Evolutionary conservation across 2,888 invertebrate species (phyloP).

Genomic region (Neoaliturus tenellus): DNA sequence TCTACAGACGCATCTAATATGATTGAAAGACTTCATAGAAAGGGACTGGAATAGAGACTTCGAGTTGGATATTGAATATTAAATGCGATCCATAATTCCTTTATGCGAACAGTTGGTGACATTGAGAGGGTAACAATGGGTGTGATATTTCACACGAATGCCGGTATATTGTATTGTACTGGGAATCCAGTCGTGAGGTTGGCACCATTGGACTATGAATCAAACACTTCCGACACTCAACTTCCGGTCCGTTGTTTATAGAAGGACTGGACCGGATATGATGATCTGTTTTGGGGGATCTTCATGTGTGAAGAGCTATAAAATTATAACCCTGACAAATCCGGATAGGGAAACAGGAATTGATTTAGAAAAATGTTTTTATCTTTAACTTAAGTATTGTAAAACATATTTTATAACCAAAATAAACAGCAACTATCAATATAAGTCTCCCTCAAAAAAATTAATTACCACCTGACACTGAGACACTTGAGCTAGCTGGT

Average conservation of each 20-base stretch:
- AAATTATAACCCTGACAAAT: too few relatives aligned
- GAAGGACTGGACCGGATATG: constrained; percentile 1
- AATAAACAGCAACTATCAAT: too few relatives aligned
- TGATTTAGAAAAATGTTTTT: too few relatives aligned
- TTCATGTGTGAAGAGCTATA: not conserved
- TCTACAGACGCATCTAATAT: too few relatives aligned
- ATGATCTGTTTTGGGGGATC: not conserved
- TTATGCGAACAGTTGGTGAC: not conserved
- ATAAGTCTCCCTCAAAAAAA: too few relatives aligned
- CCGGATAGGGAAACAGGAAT: too few relatives aligned
- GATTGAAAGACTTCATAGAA: too few relatives aligned
- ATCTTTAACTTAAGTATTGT: too few relatives aligned
- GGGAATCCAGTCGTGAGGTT: not conserved
- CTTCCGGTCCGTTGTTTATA: constrained; percentile 21
- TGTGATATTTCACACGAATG: not conserved
- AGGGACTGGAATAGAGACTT: too few relatives aligned
- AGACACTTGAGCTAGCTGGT: too few relatives aligned
- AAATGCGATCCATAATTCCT: not conserved
- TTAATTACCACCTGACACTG: too few relatives aligned
- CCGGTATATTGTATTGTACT: not conserved
- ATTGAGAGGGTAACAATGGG: not conserved
- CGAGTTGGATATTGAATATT: not conserved
- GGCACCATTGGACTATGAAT: constrained; percentile 14
- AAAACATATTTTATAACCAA: too few relatives aligned
- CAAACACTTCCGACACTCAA: not conserved